Evolutionary conservation across 2,888 invertebrate genomes (phyloP).

Genomic region (Tachystola acroxantha): DNA sequence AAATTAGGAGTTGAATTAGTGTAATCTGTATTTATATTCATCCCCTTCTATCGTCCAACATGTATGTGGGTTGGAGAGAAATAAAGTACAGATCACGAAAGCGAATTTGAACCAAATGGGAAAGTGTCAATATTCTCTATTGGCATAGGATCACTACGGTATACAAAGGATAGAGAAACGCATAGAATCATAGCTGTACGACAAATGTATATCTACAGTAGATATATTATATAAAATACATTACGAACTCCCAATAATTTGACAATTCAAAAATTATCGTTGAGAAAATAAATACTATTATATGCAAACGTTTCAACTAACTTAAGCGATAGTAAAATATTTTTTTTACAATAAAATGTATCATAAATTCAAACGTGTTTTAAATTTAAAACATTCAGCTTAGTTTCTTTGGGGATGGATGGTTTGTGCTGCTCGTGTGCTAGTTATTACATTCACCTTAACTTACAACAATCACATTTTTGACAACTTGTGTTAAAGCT

Average conservation of each 20-base stretch:
- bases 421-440: conserved; percentile 75
- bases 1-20: conserved; percentile 18
- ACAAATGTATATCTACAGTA: conserved; percentile 25
- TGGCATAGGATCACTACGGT: conserved; percentile 41
- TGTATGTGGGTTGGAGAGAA: conserved; percentile 14
- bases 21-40: conserved; percentile 1
- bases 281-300: conserved; percentile 73
- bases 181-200: conserved; percentile 39
- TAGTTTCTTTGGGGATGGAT: conserved; percentile 73
- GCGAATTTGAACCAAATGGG: conserved; percentile 21
- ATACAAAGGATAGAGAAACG: conserved; percentile 49
- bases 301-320: conserved; percentile 73
- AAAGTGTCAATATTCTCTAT: conserved; percentile 23
- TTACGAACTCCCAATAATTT: conserved; percentile 48
- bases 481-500: conserved; percentile 29
- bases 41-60: conserved; percentile 10
- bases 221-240: conserved; percentile 63
- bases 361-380: conserved; percentile 77
- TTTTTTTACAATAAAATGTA: conserved; percentile 74
- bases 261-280: conserved; percentile 52
- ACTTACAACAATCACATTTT: conserved; percentile 71
- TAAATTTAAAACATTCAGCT: conserved; percentile 71
- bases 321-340: conserved; percentile 75
- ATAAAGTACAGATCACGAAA: conserved; percentile 16
- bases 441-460: conserved; percentile 64